Evolutionary conservation across 1,140 invertebrate genomes (phyloP).

Genomic region (Caerostris extrusa): DNA sequence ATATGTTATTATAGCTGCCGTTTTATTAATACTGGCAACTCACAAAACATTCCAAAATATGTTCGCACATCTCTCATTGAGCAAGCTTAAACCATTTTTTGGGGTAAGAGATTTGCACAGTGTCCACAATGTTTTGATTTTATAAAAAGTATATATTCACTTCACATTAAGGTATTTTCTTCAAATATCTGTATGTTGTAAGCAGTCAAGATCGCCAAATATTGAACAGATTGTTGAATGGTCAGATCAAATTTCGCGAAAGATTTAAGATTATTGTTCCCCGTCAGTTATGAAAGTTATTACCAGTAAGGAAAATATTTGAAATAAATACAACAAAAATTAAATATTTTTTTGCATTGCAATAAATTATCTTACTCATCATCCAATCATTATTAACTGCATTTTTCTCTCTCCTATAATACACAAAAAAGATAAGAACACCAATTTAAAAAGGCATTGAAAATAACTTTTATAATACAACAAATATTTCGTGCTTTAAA

Average conservation of each 20-base stretch:
- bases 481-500: no score
- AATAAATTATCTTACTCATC: not conserved
- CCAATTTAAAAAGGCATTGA: no score
- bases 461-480: no score
- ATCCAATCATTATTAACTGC: no score
- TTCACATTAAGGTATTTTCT: constrained; percentile 40
- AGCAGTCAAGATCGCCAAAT: no score
- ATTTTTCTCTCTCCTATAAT: no score
- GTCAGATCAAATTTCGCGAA: no score
- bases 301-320: constrained; percentile 17
- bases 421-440: no score
- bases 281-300: no score
- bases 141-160: constrained; percentile 32
- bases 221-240: no score
- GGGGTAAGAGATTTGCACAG: constrained; percentile 38
- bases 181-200: no score
- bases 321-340: not conserved
- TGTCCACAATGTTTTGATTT: constrained; percentile 50
- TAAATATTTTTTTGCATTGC: not conserved
- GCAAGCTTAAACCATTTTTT: constrained; percentile 64
- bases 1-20: constrained; percentile 56
- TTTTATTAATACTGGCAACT: constrained; percentile 28
- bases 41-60: constrained; percentile 63
- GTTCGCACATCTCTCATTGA: constrained; percentile 55
- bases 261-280: no score